Percentiles rank a stretch among this genome's conserved stretches.
These are phyloP conservation scores for Loripinus fragilis DNA, from an alignment of 2,888 invertebrate genomes.

Conservation along the genomic window DNA sequence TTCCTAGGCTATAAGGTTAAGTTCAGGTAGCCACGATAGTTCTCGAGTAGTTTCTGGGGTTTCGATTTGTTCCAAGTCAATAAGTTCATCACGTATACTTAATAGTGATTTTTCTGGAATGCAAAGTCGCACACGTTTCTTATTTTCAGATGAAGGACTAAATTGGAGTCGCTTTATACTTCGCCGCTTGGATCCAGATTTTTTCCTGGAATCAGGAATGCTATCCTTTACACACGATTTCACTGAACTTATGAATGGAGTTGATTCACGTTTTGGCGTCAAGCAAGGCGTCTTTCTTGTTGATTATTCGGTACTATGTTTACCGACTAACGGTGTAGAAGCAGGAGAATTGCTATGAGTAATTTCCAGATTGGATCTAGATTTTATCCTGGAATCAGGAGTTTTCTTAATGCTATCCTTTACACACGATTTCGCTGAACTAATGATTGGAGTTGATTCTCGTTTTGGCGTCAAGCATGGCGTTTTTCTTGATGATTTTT, in stretches of 20 bases:
- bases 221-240: background rate
- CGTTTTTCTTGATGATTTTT: background rate
- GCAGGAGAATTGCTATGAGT: too few relatives aligned
- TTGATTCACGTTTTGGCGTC: too few relatives aligned
- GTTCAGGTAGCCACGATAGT: background rate
- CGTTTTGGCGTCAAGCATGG: background rate
- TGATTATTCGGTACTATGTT: background rate
- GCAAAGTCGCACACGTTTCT: slow-evolving; percentile 2
- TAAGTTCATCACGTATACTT: background rate
- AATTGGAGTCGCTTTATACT: background rate
- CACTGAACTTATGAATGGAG: too few relatives aligned
- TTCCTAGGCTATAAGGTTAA: background rate
- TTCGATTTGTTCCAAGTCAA: slow-evolving; percentile 9
- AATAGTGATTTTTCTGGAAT: background rate
- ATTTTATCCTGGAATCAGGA: too few relatives aligned
- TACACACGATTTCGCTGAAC: too few relatives aligned
- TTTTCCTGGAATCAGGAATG: background rate
- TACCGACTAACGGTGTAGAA: too few relatives aligned
- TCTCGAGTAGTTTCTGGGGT: background rate
- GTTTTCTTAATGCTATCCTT: too few relatives aligned
- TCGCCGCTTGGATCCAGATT: background rate
- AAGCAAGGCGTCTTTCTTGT: too few relatives aligned
- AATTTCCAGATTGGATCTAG: too few relatives aligned
- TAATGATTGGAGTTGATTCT: too few relatives aligned
- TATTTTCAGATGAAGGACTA: background rate